These are phyloP conservation scores for Sesia apiformis DNA, from an alignment of 2,888 invertebrate species.

Conservation along the genomic window DNA sequence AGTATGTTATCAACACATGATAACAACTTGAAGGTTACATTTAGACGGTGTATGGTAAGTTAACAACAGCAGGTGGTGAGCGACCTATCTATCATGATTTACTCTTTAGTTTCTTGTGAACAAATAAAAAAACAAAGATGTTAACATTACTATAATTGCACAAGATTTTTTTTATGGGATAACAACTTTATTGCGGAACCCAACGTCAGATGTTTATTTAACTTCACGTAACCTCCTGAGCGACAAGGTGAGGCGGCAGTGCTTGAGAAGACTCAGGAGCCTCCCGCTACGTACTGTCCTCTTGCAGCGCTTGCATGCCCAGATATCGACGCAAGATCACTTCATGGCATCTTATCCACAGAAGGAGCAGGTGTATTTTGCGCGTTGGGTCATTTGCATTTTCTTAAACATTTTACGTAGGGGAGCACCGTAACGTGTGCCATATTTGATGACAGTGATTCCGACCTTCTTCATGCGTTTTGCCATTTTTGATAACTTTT, in stretches of 20 bases:
- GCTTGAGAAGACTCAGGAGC: conserved; percentile 99
- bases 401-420: conserved; percentile 99
- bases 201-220: conserved; percentile 58
- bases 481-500: conserved; percentile 71
- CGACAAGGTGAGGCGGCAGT: conserved; percentile 98
- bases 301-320: conserved; percentile 98
- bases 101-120: too few relatives aligned
- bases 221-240: conserved; percentile 94
- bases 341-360: conserved; percentile 99
- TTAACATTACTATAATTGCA: too few relatives aligned
- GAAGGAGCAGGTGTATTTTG: conserved; percentile 99
- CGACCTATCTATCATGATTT: too few relatives aligned
- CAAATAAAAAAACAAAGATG: too few relatives aligned
- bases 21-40: too few relatives aligned
- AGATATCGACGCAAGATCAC: conserved; percentile 97
- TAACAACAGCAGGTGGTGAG: too few relatives aligned
- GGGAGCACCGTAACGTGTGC: conserved; percentile 99
- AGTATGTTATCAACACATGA: too few relatives aligned
- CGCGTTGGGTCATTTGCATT: conserved; percentile 99
- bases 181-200: conserved; percentile 20
- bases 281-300: conserved; percentile 93
- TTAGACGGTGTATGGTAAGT: too few relatives aligned
- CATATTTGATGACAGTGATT: conserved; percentile 99
- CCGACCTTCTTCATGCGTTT: conserved; percentile 99
- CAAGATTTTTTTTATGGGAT: too few relatives aligned